Evolutionary conservation across 2,113 vertebrate genomes (phyloP), one percentile per base, ranked within the genome.

Genomic region (Xenopus borealis): DNA sequence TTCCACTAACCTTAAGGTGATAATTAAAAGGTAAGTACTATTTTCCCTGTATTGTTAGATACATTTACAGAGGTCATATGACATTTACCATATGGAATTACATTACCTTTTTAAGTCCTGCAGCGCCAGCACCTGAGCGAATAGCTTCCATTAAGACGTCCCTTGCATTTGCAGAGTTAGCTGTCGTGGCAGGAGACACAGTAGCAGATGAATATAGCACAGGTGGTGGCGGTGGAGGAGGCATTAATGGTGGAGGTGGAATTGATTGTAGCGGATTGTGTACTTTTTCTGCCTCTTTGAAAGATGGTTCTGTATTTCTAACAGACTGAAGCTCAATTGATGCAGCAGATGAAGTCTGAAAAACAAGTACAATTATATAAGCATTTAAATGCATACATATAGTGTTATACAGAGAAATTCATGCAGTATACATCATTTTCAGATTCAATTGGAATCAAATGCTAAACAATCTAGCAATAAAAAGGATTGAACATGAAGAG

Each of bases 141-240:
- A 99, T 99, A 23, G 95, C 94, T 16, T 98, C 94, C 91, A 99
- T 62, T 45, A 99, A 81, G 33, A 94, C 95, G 79, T 93, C 88
- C 68, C 95, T 89, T 64, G 92, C 85, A 3, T 88, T 80, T 50
- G 20, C 82, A 7, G 87, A 62, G 78, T 85, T 88, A 45, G 69
- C 65, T 73, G 83, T 14, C 46, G 83, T 69, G 1, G 8, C 52
- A 4, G 71, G 13, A 79, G 78, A 72, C 75, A 33, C 68, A 19
- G 72, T 81, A 55, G 80, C 23, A 23, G 78, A 69, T 75, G 82
- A 18, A 58, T 53, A 12, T 70, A 81, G 12, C 3, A 59, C 3
- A 5, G 69, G 52, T 57, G 81, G 64, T 0, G 30, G 79, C 18
- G 81, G 83, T 58, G 79, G 66, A 0, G 80, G 79, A 16, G 67